Conservation (phyloP, 2,797 vertebrate genomes). For the Diglossa cyanea region DNA sequence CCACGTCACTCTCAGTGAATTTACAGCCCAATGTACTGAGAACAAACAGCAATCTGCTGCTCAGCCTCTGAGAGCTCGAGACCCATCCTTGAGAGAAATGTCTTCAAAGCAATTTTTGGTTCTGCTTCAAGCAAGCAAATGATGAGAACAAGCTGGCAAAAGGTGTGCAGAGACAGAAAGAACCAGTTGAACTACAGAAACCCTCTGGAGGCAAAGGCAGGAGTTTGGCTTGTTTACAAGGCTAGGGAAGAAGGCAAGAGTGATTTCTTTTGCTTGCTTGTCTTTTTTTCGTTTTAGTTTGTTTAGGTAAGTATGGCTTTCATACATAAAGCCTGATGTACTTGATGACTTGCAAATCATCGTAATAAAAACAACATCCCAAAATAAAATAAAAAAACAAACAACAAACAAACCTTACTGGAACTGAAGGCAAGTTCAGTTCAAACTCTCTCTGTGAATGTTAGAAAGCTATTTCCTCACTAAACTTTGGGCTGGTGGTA, state of each 20-base stretch:
- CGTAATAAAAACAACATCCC: rapidly evolving
- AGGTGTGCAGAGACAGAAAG: neutral
- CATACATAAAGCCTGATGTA: neutral
- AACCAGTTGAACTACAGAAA: neutral
- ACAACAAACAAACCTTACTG: rapidly evolving
- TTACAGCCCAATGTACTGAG: conserved; percentile 14
- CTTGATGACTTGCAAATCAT: neutral
- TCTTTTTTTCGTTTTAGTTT: neutral
- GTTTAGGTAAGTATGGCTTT: neutral
- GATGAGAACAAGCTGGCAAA: neutral
- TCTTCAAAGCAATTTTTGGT: conserved; percentile 9
- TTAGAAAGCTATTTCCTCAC: neutral
- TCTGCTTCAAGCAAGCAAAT: conserved; percentile 14
- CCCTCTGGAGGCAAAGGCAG: neutral
- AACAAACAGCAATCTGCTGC: conserved; percentile 18
- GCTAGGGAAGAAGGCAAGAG: neutral
- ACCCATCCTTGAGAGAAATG: neutral
- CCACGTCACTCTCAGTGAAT: neutral
- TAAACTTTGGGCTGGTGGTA: neutral
- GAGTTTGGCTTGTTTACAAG: neutral
- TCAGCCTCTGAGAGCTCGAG: neutral
- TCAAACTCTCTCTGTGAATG: neutral
- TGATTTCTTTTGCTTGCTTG: neutral
- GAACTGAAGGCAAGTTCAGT: neutral
- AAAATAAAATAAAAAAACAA: neutral